Conservation (phyloP, 2,113 vertebrate species). For the Acanthisitta chloris region DNA sequence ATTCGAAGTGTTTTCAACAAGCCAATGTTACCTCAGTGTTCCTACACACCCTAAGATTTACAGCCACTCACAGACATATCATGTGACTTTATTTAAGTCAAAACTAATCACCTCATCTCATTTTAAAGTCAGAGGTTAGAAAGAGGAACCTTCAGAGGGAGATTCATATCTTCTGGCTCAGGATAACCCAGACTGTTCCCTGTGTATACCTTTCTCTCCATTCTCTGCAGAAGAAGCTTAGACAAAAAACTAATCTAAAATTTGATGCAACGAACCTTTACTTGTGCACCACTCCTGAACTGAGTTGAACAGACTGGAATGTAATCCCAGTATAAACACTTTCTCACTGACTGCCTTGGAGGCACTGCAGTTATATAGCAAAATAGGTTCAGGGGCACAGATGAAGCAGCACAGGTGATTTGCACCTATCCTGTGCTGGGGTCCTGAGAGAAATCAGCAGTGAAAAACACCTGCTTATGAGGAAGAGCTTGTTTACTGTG, state of each 20-base stretch:
- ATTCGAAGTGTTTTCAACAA: not conserved
- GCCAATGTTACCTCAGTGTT: not conserved
- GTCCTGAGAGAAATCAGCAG: not conserved
- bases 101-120: not conserved
- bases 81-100: not conserved
- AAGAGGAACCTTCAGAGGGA: not conserved
- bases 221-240: not conserved
- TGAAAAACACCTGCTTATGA: no score
- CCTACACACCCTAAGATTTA: not conserved
- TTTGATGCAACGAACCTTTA: not conserved
- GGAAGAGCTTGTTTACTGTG: no score
- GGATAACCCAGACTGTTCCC: not conserved
- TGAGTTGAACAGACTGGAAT: not conserved
- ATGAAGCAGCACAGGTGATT: not conserved
- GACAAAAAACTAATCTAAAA: not conserved
- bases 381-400: not conserved
- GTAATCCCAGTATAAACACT: not conserved
- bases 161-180: not conserved
- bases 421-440: not conserved
- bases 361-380: not conserved
- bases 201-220: not conserved
- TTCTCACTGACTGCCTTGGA: not conserved
- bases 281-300: not conserved
- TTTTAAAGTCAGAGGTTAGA: not conserved
- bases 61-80: not conserved